These are phyloP conservation scores for Sussaba pulchella DNA, from an alignment of 2,888 invertebrate species.

Conservation along the genomic window DNA sequence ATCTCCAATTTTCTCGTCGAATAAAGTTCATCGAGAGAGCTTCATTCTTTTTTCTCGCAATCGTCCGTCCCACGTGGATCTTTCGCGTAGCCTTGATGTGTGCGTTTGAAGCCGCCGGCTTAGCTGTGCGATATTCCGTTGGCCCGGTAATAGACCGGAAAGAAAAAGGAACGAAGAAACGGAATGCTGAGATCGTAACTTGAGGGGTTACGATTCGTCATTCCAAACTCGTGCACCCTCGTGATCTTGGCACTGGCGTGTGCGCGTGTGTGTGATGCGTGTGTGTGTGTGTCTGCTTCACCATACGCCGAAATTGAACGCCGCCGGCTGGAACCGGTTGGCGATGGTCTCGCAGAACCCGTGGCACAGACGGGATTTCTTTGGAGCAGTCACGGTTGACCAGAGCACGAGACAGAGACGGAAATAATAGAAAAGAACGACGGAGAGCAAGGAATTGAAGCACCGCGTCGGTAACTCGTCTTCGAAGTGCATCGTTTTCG, in stretches of 20 bases:
- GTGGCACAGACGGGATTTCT: slow-evolving; percentile 55
- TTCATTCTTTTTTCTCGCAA: no score
- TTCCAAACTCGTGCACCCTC: slow-evolving; percentile 21
- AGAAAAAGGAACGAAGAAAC: not conserved
- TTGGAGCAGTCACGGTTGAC: slow-evolving; percentile 27
- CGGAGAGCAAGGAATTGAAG: not conserved
- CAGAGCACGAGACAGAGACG: slow-evolving; percentile 13
- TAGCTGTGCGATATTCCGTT: slow-evolving; percentile 13
- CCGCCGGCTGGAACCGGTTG: slow-evolving; percentile 57
- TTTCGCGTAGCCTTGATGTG: no score
- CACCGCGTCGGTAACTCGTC: not conserved
- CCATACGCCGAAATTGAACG: slow-evolving; percentile 32
- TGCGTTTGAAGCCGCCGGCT: not conserved
- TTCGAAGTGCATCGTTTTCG: not conserved
- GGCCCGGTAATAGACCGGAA: not conserved
- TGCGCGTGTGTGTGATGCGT: not conserved
- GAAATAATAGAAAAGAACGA: not conserved
- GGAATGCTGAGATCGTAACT: slow-evolving; percentile 3
- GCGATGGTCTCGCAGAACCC: slow-evolving; percentile 38
- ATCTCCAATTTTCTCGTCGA: no score
- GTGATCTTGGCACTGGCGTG: slow-evolving; percentile 15
- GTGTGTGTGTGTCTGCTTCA: not conserved
- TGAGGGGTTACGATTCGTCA: slow-evolving; percentile 23
- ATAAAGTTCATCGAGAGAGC: no score
- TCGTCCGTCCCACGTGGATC: no score